Percentiles rank a stretch among this genome's conserved stretches.
Conservation (phyloP, 2,888 invertebrate species). For the Drosophila neonasuta region DNA sequence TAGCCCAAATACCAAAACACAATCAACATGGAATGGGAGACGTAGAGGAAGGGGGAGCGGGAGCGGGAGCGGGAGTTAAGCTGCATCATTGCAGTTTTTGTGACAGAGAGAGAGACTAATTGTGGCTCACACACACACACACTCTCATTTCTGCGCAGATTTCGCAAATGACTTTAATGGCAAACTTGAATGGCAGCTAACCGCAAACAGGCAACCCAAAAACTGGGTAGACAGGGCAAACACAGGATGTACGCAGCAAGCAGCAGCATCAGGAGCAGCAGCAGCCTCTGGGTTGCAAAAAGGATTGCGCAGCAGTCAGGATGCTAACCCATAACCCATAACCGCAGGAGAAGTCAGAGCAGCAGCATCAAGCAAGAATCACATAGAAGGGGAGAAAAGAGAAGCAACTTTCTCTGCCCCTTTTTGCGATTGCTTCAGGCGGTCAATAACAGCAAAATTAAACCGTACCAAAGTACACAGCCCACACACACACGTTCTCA, state of each 20-base stretch:
- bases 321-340: conserved; percentile 63
- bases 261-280: no score
- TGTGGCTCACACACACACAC: not conserved
- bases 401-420: conserved; percentile 14
- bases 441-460: conserved; percentile 75
- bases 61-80: not conserved
- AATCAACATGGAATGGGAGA: not conserved
- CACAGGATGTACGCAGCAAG: conserved; percentile 44
- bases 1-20: conserved; percentile 32
- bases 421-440: conserved; percentile 63
- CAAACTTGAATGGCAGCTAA: conserved; percentile 65
- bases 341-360: conserved; percentile 46
- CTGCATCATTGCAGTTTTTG: not conserved
- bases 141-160: not conserved
- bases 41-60: no score
- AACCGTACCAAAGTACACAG: conserved; percentile 72
- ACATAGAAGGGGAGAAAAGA: conserved; percentile 4
- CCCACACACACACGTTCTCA: conserved; percentile 32
- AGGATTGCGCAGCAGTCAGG: conserved; percentile 30
- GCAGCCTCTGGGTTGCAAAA: conserved; percentile 2
- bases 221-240: conserved; percentile 52
- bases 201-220: conserved; percentile 54
- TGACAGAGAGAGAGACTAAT: conserved; percentile 13
- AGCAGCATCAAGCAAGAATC: conserved; percentile 8
- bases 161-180: conserved; percentile 50